Evolutionary conservation across 2,797 vertebrate species (phyloP), one percentile per base, ranked within the genome.

Genomic region (Oryzias sinensis): DNA sequence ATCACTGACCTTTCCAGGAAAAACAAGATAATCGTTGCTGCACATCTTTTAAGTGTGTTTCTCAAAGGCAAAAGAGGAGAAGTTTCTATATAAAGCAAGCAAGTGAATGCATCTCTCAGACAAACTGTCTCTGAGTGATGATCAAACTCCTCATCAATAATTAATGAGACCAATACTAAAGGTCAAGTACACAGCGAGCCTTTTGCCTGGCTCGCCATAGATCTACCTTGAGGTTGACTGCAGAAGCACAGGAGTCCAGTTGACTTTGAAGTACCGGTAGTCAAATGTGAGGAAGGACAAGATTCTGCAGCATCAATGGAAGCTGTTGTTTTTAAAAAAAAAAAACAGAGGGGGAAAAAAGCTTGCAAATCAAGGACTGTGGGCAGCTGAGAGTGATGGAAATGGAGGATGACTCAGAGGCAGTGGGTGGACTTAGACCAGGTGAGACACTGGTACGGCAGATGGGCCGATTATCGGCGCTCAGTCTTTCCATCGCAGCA

Each of bases 341-440:
- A 49, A 41, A 47, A 54, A 9, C 6, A 25, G 9, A 8, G 17
- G 13, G 14, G 14, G 43, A 53, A 43, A 33, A 49, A 54, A 17
- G 41, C 56, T 57, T 56, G 63, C 69, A 55, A 80, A 73, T 72
- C 40, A 25, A 63, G 68, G 58, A 63, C 61, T 77, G 85, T 89
- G 84, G 86, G 84, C 82, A 83, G 81, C 51, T 24, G 56, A 77
- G 76, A 74, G 76, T 53, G 70, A 70, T 67, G 60, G 68, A 76
- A 72, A 76, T 60, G 53, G 70, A 73, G 75, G 75, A 80, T 85
- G 84, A 88, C 70, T 86, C 85, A 88, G 83, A 85, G 65, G 65
- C 43, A 67, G 86, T 87, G 85, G 85, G 87, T 60, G 80, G 79
- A 87, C 54, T 77, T 77, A 82, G 81, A 84, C 81, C 84, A 88